Evolutionary conservation across 53 echinoderm and acorn worm species (phyloP), one percentile per base, ranked within the genome.

Genomic region (Paelopatides confundens): DNA sequence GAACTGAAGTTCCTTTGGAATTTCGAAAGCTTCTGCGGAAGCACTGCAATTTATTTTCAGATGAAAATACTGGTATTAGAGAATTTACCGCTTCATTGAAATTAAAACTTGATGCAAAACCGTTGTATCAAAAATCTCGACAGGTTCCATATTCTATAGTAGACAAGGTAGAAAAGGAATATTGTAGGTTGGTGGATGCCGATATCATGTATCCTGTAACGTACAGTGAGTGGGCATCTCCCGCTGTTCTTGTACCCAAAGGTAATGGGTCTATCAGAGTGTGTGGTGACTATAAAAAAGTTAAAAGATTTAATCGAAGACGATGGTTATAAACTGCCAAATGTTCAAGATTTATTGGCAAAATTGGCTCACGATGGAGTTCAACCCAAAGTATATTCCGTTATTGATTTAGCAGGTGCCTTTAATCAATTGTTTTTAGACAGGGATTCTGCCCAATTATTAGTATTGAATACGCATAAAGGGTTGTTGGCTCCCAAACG

Each of bases 151-250:
- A 84, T 58, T 89, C 89, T 18, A 18, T 84, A 14, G 71, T 70
- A 13, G 58, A 84, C 11, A 67, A 35, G 23, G 89, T 84, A 69
- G 83, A 71, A 35, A 89, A 83, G n/a, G n/a, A n/a, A n/a, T n/a
- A n/a, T n/a, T n/a, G n/a, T n/a, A n/a, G n/a, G n/a, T n/a, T n/a
- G n/a, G 1, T 40, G 82, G 2, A 40, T 32, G 6, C 89, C 89
- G 29, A 35, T 84, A 48, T 37, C 82, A 36, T n/a, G n/a, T n/a
- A n/a, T n/a, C n/a, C n/a, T n/a, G n/a, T n/a, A n/a, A n/a, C n/a
- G n/a, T n/a, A n/a, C n/a, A 90, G 85, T 69, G 90, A 90, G 18
- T 90, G 85, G 90, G 85, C 76, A 32, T 85, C 90, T 27, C 85
- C 85, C 23, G 58, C 71, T 18, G 85, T 90, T 14, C 71, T 85